These are phyloP conservation scores for Apteryx mantelli DNA, from an alignment of 2,113 vertebrate genomes.

Conservation along the genomic window DNA sequence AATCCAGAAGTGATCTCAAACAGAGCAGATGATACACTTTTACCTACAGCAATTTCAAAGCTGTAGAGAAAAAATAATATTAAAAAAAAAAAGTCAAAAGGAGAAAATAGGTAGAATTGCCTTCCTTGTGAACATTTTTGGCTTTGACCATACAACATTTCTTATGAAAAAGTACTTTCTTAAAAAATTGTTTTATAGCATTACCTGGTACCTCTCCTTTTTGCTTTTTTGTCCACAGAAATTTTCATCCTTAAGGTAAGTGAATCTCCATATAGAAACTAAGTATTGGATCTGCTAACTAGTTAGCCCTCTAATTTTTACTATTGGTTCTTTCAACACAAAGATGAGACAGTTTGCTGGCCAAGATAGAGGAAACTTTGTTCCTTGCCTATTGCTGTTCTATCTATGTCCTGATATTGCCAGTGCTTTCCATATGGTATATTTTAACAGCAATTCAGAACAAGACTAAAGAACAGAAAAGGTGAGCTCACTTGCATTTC, in stretches of 20 bases:
- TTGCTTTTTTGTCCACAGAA: not conserved
- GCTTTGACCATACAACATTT: not conserved
- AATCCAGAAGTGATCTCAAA: not conserved
- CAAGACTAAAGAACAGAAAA: not conserved
- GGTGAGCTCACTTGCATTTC: not conserved
- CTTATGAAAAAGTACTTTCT: not conserved
- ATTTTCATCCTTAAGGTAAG: not conserved
- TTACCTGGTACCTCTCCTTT: rapidly evolving
- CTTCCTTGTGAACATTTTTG: not conserved
- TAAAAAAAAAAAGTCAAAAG: not conserved
- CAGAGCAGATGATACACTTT: not conserved
- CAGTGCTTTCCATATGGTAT: not conserved
- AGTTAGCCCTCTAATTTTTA: not conserved
- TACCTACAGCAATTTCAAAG: not conserved
- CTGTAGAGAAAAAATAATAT: not conserved
- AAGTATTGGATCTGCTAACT: not conserved
- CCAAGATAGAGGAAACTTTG: not conserved
- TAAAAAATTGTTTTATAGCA: not conserved
- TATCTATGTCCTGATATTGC: not conserved
- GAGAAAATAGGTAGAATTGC: not conserved
- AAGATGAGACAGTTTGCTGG: not conserved
- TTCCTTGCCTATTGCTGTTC: not conserved
- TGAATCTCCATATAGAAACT: not conserved
- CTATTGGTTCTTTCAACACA: not conserved
- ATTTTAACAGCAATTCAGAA: not conserved